Base-by-base conservation (phyloP, 64 coral and sea anemone genomes). In the Pocillopora damicornis region DNA sequence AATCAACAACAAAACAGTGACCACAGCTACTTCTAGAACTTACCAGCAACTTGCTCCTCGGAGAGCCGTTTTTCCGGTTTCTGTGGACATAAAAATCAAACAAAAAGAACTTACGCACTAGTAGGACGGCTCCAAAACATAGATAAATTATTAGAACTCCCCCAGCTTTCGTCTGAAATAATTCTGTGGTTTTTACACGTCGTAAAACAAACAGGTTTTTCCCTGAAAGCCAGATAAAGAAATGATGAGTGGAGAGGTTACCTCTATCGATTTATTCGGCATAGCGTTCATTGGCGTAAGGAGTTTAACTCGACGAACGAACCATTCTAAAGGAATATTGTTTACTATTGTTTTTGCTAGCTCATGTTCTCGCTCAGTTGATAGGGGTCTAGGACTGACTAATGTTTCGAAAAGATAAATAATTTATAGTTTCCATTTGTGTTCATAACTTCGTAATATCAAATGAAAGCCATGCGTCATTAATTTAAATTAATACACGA, bases 11-110 rank as follows among this genome's bases (percentile, higher is more conserved):
- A 30, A 37, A 65, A 16, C 16, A 36, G 5, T n/a, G 17, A 9
- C 25, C 20, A 22, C 67, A 71, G 20, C 67, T 71, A 71, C 5
- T 58, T 15, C 26, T 9, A 37, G 12, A 61, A 90, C 89, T 90
- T 63, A 90, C 89, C 89, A 65, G 89, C 89, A 51, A 90, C 72
- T 90, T 90, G 89, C 37, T 90, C 89, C 15, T 90, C 89, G n/a
- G 89, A 90, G 10, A 90, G 35, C 22, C 59, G 83, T 81, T 76
- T 75, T 63, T 90, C 89, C 73, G 61, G 72, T 76, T 85, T 85
- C 81, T 85, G 17, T 73, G 65, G 64, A 22, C 37, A 85, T 22
- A 66, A 4, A 57, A n/a, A 72, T 73, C 9, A 73, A 85, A 63
- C 51, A 73, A 71, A 72, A 20, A 72, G 58, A 85, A 73, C 81